Base-by-base conservation (phyloP, 2,888 invertebrate species). In the Phyto melanocephala region DNA sequence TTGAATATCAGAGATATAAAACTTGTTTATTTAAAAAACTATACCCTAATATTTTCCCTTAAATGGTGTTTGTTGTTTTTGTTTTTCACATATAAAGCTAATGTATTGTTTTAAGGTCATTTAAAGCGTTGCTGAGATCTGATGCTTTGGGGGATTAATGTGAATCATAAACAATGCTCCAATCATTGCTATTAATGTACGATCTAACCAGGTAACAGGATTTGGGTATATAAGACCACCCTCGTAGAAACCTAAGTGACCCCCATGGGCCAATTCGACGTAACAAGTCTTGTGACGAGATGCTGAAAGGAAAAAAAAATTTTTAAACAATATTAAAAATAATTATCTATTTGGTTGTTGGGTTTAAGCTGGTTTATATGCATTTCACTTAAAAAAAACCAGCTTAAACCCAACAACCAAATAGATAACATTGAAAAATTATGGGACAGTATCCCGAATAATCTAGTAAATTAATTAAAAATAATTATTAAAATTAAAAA, bases 211-310 rank as follows among this genome's bases (percentile, higher is more conserved):
- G 79, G 97, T 97, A 76, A 97, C 95, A 0, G 96, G 95, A 89
- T 97, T 96, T 0, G 98, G 98, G 90, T 96, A 95, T 1, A 97
- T 89, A 28, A 95, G 91, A 17, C 97, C 97, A 10, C 97, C 97
- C 92, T 98, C 98, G 90, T 97, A 97, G 92, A 97, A 98, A 20
- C 98, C 98, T 84, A 98, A 93, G 91, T 98, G 98, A 3, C 98
- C 98, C 11, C 98, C 98, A 90, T 98, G 98, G 10, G 96, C 95
- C 24, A 97, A 92, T 89, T 96, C 95, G 72, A 97, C 92, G 88
- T 95, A 97, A 86, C 97, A 93, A 2, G 93, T 92, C 86, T 94
- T 95, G 63, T 93, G 93, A 78, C 93, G 94, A 8, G 93, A 93
- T 85, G 92, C 96, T 96, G 89, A 89, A 88, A 86, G 11, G 60